Evolutionary conservation across 2,113 vertebrate genomes (phyloP), one percentile per base, ranked within the genome.

Genomic region (Malurus cyaneus): DNA sequence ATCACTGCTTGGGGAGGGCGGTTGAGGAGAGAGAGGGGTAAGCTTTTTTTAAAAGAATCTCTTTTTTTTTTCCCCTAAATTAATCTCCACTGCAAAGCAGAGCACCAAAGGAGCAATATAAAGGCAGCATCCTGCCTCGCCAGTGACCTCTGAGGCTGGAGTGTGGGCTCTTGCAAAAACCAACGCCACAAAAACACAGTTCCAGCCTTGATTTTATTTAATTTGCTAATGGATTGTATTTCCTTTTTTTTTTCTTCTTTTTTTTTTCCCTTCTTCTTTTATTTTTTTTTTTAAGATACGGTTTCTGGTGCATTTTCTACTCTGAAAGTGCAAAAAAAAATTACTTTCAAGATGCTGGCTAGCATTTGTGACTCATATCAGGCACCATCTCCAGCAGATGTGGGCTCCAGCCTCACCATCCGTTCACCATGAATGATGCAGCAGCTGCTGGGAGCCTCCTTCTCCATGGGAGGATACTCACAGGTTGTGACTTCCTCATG

Each of bases 21-120:
- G 46, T 57, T 23, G 74, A 79, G 61, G 72, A 89, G 69, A 81
- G 73, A 88, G 57, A 79, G 41, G 53, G 59, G 52, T 82, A 62
- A 90, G 36, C 13, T 3, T 4, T 73, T 92, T 97, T 94, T 83
- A 9, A 88, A 93, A 93, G 90, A 89, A 89, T 46, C 77, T 15
- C 46, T 56, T 82, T 74, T 53, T 81, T 79, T 24, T 86, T 71
- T 85, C 77, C 62, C 65, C 59, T 77, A 89, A 91, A 92, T 97
- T 91, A 96, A 97, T 97, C 95, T 97, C 77, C 87, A 82, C 76
- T 89, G 72, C 76, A 93, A 94, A 93, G 87, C 61, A 65, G 29
- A 88, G 50, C 66, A 76, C 72, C 78, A 94, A 92, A 85, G 57
- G 46, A 93, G 34, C 57, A 67, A 18, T 57, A 46, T 20, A 87